Percentiles rank a stretch among this genome's conserved stretches.
phyloP scores from a whole-genome alignment of 1,140 invertebrate genomes.

The Drosophila kurseongensis region DNA sequence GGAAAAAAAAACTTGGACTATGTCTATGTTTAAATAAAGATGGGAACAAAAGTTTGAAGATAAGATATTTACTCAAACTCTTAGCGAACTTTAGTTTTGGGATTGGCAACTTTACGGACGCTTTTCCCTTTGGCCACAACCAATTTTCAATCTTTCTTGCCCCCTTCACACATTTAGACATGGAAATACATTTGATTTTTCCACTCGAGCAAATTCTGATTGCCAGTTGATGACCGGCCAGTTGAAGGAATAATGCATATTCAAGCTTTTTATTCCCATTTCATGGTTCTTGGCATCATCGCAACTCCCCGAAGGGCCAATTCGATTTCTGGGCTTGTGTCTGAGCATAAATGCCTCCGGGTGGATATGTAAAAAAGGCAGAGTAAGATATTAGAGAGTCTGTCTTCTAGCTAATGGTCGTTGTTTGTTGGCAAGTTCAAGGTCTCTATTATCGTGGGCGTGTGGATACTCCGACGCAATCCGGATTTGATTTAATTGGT shows the following conservation, averaged over 20 bases:
- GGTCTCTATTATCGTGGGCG: constrained; percentile 30
- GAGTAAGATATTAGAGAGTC: constrained; percentile 38
- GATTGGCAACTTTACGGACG: constrained; percentile 10
- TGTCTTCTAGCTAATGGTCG: constrained; percentile 38
- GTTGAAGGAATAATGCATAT: constrained; percentile 48
- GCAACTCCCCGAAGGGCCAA: constrained; percentile 39
- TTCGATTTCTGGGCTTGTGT: constrained; percentile 20
- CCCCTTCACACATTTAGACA: constrained; percentile 17
- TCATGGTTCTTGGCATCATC: constrained; percentile 7
- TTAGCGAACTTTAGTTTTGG: neutral
- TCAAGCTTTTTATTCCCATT: constrained; percentile 38
- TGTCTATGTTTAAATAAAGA: neutral
- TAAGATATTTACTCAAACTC: neutral
- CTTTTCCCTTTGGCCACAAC: constrained; percentile 11
- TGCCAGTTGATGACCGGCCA: constrained; percentile 35
- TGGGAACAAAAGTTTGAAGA: neutral
- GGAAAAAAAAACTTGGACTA: neutral
- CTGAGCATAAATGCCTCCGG: constrained; percentile 39
- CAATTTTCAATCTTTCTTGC: constrained; percentile 10
- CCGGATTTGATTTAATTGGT: constrained; percentile 57
- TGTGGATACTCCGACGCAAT: constrained; percentile 13
- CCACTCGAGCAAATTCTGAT: constrained; percentile 49
- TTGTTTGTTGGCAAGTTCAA: constrained; percentile 46
- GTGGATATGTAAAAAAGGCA: constrained; percentile 30
- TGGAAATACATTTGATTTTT: constrained; percentile 43